Conservation (phyloP, 2,797 vertebrate species). For the Limnodromus scolopaceus region DNA sequence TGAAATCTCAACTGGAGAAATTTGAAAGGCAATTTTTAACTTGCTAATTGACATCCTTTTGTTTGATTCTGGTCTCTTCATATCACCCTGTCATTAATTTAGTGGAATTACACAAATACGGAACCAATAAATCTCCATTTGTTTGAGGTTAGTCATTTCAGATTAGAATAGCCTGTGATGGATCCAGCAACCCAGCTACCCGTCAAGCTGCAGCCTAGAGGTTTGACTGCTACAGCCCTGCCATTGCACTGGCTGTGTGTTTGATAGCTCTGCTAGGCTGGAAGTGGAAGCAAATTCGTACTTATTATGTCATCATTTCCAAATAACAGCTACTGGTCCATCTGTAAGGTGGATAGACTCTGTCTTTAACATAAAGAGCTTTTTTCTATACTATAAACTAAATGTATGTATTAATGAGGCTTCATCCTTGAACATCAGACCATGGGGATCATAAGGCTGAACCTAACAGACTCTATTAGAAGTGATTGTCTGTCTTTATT, state of each 20-base stretch:
- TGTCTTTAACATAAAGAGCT: background rate
- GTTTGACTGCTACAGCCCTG: accelerated
- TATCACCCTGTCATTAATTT: background rate
- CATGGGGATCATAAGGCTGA: background rate
- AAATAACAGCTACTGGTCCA: background rate
- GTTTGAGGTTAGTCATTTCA: background rate
- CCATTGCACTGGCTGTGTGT: background rate
- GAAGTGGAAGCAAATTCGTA: background rate
- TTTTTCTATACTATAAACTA: background rate
- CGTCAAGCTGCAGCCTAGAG: background rate
- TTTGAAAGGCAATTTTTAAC: background rate
- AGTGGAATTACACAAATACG: background rate
- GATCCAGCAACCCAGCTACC: background rate
- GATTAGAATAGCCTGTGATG: background rate
- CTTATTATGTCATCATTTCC: background rate
- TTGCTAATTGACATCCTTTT: background rate
- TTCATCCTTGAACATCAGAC: background rate
- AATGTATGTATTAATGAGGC: background rate
- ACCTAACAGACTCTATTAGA: background rate
- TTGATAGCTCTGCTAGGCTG: background rate
- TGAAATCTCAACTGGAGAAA: background rate
- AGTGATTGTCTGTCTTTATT: background rate
- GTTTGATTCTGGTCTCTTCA: background rate
- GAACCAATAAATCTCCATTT: background rate
- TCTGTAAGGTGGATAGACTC: background rate